phyloP scores from a whole-genome alignment of 2,113 vertebrate genomes.

The Nymphicus hollandicus region DNA sequence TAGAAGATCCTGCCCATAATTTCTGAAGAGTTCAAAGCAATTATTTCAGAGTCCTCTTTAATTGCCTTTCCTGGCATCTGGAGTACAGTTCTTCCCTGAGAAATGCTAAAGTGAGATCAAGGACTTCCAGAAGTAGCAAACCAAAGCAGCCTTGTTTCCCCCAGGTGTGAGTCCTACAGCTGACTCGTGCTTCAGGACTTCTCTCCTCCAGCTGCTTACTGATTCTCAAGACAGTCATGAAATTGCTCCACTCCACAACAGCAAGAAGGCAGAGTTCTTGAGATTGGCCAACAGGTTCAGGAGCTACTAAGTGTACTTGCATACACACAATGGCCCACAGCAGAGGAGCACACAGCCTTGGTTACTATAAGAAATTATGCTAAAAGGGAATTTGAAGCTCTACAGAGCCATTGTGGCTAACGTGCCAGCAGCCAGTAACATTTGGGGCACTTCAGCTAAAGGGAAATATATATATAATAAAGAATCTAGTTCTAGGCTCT shows the following conservation, averaged over 20 bases:
- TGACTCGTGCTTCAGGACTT: neutral
- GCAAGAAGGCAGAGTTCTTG: neutral
- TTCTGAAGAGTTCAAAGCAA: conserved; percentile 27
- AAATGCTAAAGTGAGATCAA: conserved; percentile 12
- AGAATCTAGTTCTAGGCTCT: neutral
- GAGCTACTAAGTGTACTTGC: neutral
- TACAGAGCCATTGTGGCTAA: neutral
- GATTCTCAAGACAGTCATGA: neutral
- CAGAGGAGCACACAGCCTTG: neutral
- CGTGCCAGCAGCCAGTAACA: neutral
- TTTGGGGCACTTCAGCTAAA: neutral
- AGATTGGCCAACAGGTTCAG: neutral
- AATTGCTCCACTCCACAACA: neutral
- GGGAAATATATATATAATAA: neutral
- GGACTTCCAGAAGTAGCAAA: neutral
- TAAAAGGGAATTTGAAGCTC: neutral
- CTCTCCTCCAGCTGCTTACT: neutral
- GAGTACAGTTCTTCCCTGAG: neutral
- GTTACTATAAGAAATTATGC: neutral
- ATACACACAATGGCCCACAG: neutral
- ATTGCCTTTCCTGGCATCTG: neutral
- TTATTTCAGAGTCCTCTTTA: neutral
- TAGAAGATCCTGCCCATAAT: neutral
- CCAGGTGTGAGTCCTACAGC: neutral
- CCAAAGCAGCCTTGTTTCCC: neutral